Percentiles rank a stretch among this genome's conserved stretches.
Conservation (phyloP, 2,113 vertebrate species). For the Chunga burmeisteri region DNA sequence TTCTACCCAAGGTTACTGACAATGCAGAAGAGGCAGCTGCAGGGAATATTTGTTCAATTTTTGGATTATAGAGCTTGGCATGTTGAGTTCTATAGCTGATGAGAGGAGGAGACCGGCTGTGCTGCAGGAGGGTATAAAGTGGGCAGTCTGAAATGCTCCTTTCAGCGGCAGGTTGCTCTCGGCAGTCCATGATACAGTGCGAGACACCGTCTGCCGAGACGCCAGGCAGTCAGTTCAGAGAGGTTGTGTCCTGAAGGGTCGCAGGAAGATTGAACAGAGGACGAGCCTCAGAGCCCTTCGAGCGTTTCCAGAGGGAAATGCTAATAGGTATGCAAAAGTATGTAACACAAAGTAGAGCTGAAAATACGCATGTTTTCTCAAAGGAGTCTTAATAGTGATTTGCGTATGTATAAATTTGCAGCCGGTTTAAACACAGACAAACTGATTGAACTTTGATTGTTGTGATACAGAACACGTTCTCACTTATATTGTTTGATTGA, state of each 20-base stretch:
- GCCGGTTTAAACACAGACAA: constrained; percentile 48
- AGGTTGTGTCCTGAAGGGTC: not conserved
- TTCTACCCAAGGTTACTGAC: not conserved
- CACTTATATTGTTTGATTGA: constrained; percentile 75
- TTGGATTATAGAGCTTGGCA: not conserved
- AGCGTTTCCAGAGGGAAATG: not conserved
- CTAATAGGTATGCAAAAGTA: not conserved
- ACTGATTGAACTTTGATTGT: constrained; percentile 46
- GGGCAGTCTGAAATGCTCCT: not conserved
- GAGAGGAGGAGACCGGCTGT: not conserved
- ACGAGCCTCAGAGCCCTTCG: not conserved
- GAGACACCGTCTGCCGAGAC: fast-evolving
- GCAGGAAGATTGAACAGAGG: not conserved
- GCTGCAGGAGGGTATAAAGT: not conserved
- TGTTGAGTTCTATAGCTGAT: not conserved
- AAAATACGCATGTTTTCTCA: constrained; percentile 20
- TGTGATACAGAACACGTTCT: constrained; percentile 61
- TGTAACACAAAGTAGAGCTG: not conserved
- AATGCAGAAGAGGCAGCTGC: not conserved
- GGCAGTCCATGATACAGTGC: fast-evolving
- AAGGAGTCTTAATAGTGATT: constrained; percentile 57
- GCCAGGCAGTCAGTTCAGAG: fast-evolving
- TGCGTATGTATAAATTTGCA: constrained; percentile 19
- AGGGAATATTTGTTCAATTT: not conserved
- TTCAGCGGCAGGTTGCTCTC: not conserved